Base-by-base conservation (phyloP, 2,888 invertebrate species). In the Heteromyza rotundicornis region DNA sequence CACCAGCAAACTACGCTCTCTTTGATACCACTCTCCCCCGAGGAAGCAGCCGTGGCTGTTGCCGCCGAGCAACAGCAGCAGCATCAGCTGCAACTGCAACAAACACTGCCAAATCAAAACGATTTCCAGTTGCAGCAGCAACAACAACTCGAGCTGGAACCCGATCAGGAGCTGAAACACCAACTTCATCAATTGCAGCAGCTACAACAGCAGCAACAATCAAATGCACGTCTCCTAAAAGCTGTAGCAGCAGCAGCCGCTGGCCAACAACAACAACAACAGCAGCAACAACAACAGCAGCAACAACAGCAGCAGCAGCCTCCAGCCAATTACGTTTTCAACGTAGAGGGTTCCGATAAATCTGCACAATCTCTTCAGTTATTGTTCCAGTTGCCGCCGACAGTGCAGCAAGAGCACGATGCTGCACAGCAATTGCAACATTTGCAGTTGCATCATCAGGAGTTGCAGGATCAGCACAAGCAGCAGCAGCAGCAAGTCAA, bases 261-360 rank as follows among this genome's bases (percentile, higher is more conserved):
- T 20, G 73, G 73, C 60, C 78, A 74, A 65, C 74, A 72, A 47
- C 78, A 65, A 54, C 72, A 68, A 44, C 62, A 56, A 20, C 64
- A 64, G 17, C 64, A 60, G 22, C 64, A 59, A 14, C 67, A 68
- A 44, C 59, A 68, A 19, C 71, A 71, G 24, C 78, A 75, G 62
- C 80, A 72, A 16, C 78, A 75, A 17, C 78, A 75, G 62, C 80
- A 72, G n/a, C 78, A 75, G 16, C 70, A 74, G 62, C 80, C 82
- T 52, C 74, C 80, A 54, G 74, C 82, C 20, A 83, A 83, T 64
- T 84, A 80, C 70, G 81, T 83, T 27, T 83, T 83, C 57, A 83
- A 84, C 68, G 80, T 84, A 24, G 84, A 83, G 59, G 74, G 73
- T 7, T 72, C 77, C 7, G 84, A 83, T 47, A 83, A 84, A 61